A percentile compares a stretch with the other conserved stretches of the same genome.
phyloP scores from a whole-genome alignment of 2,888 invertebrate species.

The Hyles lineata region DNA sequence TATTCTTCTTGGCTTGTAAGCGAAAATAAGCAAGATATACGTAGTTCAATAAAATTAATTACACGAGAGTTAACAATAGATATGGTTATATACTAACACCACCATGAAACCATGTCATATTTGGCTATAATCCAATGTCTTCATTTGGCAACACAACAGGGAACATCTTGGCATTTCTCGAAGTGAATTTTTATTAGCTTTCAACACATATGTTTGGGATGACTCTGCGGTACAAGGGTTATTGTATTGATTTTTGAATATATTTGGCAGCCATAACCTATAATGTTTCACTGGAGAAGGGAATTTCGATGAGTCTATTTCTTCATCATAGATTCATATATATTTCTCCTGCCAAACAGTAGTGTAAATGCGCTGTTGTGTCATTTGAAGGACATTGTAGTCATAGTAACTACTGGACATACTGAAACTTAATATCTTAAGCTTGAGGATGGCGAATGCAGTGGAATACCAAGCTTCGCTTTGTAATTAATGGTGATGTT shows the following conservation, averaged over 20 bases:
- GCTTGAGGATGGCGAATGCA: too few relatives aligned
- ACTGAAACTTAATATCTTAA: too few relatives aligned
- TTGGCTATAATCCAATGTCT: slow-evolving; percentile 26
- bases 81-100: not conserved
- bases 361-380: too few relatives aligned
- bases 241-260: not conserved
- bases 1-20: not conserved
- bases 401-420: too few relatives aligned
- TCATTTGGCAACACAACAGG: slow-evolving; percentile 24
- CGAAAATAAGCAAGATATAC: not conserved
- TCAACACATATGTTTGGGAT: not conserved
- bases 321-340: too few relatives aligned
- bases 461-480: too few relatives aligned
- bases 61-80: not conserved
- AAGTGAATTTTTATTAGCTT: slow-evolving; percentile 8
- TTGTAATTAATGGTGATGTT: too few relatives aligned
- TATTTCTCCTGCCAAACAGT: too few relatives aligned
- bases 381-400: too few relatives aligned
- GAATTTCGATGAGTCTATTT: not conserved
- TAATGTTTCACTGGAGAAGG: not conserved
- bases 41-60: slow-evolving; percentile 5
- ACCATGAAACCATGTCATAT: slow-evolving; percentile 19
- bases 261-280: not conserved
- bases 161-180: slow-evolving; percentile 17
- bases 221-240: not conserved